Evolutionary conservation across 2,888 invertebrate genomes (phyloP), one percentile per base, ranked within the genome.

Genomic region (Plusia festucae): DNA sequence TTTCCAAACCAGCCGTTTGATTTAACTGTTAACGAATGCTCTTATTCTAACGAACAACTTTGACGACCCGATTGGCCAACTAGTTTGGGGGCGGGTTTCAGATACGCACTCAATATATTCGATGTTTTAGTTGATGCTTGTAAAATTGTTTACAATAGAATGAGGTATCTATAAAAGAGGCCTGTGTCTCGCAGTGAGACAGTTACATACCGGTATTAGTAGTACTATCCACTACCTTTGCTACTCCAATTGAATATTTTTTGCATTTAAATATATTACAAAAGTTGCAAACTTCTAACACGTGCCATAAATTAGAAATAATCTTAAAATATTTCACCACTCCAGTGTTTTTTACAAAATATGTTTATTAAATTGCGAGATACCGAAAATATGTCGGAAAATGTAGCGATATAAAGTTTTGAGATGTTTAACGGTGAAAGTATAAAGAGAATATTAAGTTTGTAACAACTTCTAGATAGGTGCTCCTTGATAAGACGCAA

Each of bases 361-460:
- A 78, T 68, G 68, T 78, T 74, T 78, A 78, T 81, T 78, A 79
- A 74, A 79, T 73, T 69, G 72, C 65, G 59, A 72, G 79, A 78
- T 77, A 79, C 71, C 73, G 78, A 76, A 81, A 79, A 79, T 76
- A 84, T 73, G 71, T 78, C 73, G 73, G 70, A 67, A 78, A 78
- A 72, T 75, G 72, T 76, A 78, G 77, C 79, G 78, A 81, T 82
- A 82, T 59, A 82, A 85, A 86, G 81, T 85, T 85, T 82, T 75
- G 75, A 82, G 81, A 82, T 84, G 79, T 80, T 84, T 82, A 82
- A 82, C 84, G 78, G 78, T 57, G 77, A 84, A 87, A 86, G 85
- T 86, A 85, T 82, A 74, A 68, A 62, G 81, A 73, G 82, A 84
- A 86, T 83, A 86, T 85, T 84, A 85, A 86, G 82, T 87, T 87